Percentiles rank a stretch among this genome's conserved stretches.
Conservation (phyloP, 2,888 invertebrate genomes). For the Didymodactylos carnosus region DNA sequence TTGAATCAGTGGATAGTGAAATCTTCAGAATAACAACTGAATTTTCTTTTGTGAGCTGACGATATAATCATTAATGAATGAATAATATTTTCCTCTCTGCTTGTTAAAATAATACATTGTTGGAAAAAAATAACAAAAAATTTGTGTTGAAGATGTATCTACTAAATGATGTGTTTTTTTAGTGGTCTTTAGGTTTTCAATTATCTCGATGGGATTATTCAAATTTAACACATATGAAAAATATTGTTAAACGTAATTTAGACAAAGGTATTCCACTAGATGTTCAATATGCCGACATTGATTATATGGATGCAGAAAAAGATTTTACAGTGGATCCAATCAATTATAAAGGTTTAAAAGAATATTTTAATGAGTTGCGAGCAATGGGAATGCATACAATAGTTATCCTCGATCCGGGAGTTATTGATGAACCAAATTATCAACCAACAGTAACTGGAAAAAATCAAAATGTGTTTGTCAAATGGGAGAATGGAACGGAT, state of each 20-base stretch:
- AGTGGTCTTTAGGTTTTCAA: slow-evolving; percentile 72
- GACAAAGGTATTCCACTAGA: slow-evolving; percentile 23
- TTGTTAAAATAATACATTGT: neutral
- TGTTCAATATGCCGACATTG: slow-evolving; percentile 23
- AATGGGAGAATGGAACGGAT: slow-evolving; percentile 15
- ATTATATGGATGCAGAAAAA: slow-evolving; percentile 24
- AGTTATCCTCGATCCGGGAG: slow-evolving; percentile 20
- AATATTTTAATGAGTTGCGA: slow-evolving; percentile 18
- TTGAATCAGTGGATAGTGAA: too few relatives aligned
- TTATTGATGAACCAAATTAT: slow-evolving; percentile 8
- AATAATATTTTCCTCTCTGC: neutral
- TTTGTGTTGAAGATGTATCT: neutral
- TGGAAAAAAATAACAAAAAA: neutral
- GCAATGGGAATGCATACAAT: slow-evolving; percentile 24
- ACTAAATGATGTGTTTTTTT: slow-evolving; percentile 17
- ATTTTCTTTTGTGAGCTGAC: too few relatives aligned
- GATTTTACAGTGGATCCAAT: slow-evolving; percentile 25
- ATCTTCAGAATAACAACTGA: too few relatives aligned
- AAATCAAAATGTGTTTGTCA: slow-evolving; percentile 12
- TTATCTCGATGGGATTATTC: slow-evolving; percentile 47
- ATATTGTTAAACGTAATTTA: slow-evolving; percentile 24
- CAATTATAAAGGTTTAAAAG: slow-evolving; percentile 19
- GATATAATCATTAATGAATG: neutral
- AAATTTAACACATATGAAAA: slow-evolving; percentile 21
- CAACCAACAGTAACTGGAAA: slow-evolving; percentile 6